Percentiles rank a stretch among this genome's conserved stretches.
Conservation (phyloP, 2,888 invertebrate species). For the Calliphora vomitoria region DNA sequence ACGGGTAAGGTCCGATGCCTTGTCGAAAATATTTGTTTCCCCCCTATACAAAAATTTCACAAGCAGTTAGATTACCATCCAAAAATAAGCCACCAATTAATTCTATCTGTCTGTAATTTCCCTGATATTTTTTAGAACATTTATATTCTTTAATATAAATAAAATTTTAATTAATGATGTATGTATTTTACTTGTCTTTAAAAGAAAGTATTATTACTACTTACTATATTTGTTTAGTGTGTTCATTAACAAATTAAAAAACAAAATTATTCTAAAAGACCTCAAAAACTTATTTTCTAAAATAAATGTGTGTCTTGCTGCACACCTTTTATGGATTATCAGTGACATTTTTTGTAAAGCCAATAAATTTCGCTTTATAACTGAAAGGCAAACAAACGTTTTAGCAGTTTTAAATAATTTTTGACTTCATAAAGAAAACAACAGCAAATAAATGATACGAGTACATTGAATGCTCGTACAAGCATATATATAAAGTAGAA, state of each 20-base stretch:
- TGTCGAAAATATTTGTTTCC: too few species aligned
- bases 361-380: slow-evolving; percentile 56
- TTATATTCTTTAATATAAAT: background rate
- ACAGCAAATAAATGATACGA: too few species aligned
- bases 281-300: slow-evolving; percentile 33
- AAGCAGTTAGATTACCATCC: too few species aligned
- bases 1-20: too few species aligned
- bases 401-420: slow-evolving; percentile 27
- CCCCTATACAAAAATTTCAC: too few species aligned
- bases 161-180: background rate
- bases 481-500: background rate
- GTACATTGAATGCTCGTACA: background rate
- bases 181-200: background rate
- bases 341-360: slow-evolving; percentile 39
- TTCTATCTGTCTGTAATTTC: too few species aligned
- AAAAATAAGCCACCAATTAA: too few species aligned
- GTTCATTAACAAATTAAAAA: background rate
- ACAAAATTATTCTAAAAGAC: slow-evolving; percentile 28
- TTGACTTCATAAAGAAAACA: background rate
- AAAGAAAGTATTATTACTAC: slow-evolving; percentile 24
- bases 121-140: too few species aligned
- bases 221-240: background rate
- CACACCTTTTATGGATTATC: slow-evolving; percentile 27
- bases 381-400: slow-evolving; percentile 28
- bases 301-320: slow-evolving; percentile 18